Evolutionary conservation across 2,113 vertebrate species (phyloP).

Genomic region (Colius striatus): DNA sequence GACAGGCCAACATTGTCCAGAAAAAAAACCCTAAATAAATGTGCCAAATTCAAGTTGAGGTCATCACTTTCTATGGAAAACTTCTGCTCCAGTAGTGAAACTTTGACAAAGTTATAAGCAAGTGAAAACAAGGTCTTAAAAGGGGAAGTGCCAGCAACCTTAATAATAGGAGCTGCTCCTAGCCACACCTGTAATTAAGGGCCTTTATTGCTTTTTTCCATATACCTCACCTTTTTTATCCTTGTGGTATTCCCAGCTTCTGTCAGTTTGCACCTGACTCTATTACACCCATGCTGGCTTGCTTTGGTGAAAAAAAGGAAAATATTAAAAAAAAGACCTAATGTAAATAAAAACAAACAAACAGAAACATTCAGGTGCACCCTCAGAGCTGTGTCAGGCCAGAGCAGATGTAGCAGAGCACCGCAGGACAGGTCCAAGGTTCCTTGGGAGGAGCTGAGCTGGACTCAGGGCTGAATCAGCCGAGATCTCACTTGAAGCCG

Average conservation of each 20-base stretch:
- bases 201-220: slow-evolving; percentile 41
- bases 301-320: background rate
- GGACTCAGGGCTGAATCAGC: background rate
- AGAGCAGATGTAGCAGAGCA: background rate
- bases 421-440: background rate
- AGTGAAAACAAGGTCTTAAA: slow-evolving; percentile 44
- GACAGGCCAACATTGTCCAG: background rate
- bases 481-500: background rate
- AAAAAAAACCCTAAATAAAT: background rate
- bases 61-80: background rate
- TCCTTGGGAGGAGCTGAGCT: slow-evolving; percentile 18
- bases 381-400: background rate
- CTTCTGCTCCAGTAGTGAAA: background rate
- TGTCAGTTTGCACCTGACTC: background rate
- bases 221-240: slow-evolving; percentile 16
- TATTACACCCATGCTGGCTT: background rate
- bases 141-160: background rate
- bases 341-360: background rate
- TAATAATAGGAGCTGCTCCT: slow-evolving; percentile 40
- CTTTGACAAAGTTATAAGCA: background rate
- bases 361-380: background rate
- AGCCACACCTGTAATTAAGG: slow-evolving; percentile 46
- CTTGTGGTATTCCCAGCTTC: background rate
- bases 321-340: background rate
- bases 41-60: background rate